Percentiles rank a stretch among this genome's conserved stretches.
Conservation (phyloP, 2,797 vertebrate species). For the Euthynnus affinis region DNA sequence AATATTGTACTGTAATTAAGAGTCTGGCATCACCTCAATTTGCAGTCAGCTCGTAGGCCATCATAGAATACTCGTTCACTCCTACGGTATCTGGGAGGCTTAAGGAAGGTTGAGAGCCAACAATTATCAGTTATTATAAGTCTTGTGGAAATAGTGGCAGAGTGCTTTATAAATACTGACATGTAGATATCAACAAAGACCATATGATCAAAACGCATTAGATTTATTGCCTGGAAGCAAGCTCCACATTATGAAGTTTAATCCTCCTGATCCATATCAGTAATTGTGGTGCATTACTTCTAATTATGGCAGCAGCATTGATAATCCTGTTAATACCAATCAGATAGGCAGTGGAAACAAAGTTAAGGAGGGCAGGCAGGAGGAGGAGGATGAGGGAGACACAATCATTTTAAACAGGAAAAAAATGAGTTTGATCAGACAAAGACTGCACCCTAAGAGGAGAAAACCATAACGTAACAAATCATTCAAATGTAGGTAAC, state of each 20-base stretch:
- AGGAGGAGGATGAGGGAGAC: constrained; percentile 54
- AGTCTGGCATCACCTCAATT: constrained; percentile 35
- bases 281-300: constrained; percentile 82
- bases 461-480: constrained; percentile 16
- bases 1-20: constrained; percentile 43
- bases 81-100: constrained; percentile 32
- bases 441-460: constrained; percentile 15
- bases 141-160: constrained; percentile 51
- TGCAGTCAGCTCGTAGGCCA: constrained; percentile 11
- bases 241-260: constrained; percentile 80
- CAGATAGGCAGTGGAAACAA: constrained; percentile 74
- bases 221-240: constrained; percentile 74
- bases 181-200: constrained; percentile 69
- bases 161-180: constrained; percentile 62
- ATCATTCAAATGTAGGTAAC: constrained; percentile 27
- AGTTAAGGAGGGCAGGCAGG: constrained; percentile 53
- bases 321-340: constrained; percentile 86
- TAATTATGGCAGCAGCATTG: constrained; percentile 84
- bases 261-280: constrained; percentile 84
- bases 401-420: constrained; percentile 26
- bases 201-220: constrained; percentile 71
- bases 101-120: constrained; percentile 46
- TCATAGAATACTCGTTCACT: constrained; percentile 24
- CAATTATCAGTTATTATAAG: constrained; percentile 52
- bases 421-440: constrained; percentile 31